A percentile compares a stretch with the other conserved stretches of the same genome.
Evolutionary conservation across 2,113 vertebrate species (phyloP).

Genomic region (Channa maculata): DNA sequence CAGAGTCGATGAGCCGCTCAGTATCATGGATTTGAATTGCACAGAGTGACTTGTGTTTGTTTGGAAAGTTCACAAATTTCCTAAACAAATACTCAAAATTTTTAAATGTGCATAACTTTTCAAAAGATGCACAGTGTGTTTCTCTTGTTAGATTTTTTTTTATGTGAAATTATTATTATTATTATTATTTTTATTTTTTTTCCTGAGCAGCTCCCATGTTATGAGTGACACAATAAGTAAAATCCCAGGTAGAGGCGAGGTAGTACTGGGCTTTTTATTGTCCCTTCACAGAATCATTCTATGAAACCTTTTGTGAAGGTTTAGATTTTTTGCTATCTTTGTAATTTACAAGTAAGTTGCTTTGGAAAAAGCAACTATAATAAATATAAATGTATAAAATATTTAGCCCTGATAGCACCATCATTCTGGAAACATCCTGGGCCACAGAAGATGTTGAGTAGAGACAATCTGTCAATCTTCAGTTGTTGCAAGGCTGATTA

Average conservation of each 20-base stretch:
- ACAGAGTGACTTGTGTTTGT: background rate
- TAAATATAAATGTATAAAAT: no score
- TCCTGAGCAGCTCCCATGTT: background rate
- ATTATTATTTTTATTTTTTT: no score
- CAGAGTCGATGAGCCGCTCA: background rate
- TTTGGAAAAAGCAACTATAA: no score
- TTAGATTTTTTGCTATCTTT: no score
- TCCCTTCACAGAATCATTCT: no score
- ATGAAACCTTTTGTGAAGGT: no score
- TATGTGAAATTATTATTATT: background rate
- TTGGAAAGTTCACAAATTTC: background rate
- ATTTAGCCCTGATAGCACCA: no score
- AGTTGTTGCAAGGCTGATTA: background rate
- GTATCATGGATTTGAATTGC: background rate
- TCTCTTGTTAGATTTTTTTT: background rate
- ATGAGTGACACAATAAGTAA: background rate
- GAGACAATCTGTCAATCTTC: background rate
- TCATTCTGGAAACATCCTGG: no score
- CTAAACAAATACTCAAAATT: background rate
- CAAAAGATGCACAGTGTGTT: background rate
- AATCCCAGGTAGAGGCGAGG: background rate
- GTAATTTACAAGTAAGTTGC: no score
- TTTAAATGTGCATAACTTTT: background rate
- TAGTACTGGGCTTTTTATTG: no score
- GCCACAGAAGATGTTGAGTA: no score